Percentiles rank a stretch among this genome's conserved stretches.
Evolutionary conservation across 2,797 vertebrate genomes (phyloP).

Genomic region (Trachops cirrhosus): DNA sequence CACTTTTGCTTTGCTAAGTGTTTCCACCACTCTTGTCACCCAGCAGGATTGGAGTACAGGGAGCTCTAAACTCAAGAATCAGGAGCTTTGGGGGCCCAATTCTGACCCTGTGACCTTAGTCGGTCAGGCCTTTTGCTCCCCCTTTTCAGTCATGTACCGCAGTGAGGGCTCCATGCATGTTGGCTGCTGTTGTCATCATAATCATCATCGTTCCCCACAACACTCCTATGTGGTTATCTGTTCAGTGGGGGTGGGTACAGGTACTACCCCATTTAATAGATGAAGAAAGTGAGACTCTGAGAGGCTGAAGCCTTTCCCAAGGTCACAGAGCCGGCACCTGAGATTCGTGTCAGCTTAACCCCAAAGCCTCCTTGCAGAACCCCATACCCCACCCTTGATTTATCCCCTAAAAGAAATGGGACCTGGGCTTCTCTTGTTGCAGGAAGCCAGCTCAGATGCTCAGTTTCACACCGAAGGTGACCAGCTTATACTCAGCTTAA

Average conservation of each 20-base stretch:
- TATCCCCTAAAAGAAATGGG: background rate
- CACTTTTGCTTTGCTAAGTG: background rate
- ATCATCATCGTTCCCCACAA: too few relatives aligned
- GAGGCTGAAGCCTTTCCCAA: background rate
- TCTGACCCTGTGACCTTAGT: background rate
- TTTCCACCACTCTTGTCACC: background rate
- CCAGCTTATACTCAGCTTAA: conserved; percentile 43
- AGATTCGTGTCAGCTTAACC: background rate
- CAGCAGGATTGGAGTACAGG: background rate
- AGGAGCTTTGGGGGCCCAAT: background rate
- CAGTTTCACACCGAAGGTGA: conserved; percentile 31
- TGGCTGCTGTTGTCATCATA: fast-evolving
- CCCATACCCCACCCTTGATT: background rate
- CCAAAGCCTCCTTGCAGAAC: background rate
- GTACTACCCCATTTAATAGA: background rate
- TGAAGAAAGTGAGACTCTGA: background rate
- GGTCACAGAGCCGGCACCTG: background rate
- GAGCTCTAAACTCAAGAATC: background rate
- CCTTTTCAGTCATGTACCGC: background rate
- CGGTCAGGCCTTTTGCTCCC: background rate
- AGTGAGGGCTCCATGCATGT: fast-evolving
- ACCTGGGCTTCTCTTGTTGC: conserved; percentile 17
- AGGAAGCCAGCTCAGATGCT: conserved; percentile 63
- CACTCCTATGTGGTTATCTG: background rate
- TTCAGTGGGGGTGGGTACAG: background rate